These are phyloP conservation scores for Enteromius paludinosus DNA, from an alignment of 2,797 vertebrate genomes.

Conservation along the genomic window DNA sequence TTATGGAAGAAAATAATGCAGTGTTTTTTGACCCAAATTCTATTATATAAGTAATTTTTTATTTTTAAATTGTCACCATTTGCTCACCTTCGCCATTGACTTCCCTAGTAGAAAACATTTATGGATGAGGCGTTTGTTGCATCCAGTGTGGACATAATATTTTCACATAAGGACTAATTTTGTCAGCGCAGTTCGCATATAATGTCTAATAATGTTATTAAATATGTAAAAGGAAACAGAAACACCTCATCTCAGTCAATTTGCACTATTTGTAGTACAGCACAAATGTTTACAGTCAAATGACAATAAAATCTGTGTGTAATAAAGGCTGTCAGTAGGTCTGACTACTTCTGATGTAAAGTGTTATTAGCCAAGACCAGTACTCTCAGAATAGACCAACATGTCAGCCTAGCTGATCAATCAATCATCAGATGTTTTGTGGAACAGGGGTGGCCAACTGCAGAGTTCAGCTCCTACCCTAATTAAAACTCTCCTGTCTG, in stretches of 20 bases:
- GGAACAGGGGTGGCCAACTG: too few species aligned
- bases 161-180: background rate
- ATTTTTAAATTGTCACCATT: too few species aligned
- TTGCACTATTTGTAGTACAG: background rate
- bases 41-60: too few species aligned
- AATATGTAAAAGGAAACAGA: background rate
- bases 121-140: too few species aligned
- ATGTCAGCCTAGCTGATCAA: background rate
- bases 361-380: background rate
- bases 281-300: background rate
- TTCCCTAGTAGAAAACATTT: too few species aligned
- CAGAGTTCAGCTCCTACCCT: too few species aligned
- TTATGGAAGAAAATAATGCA: too few species aligned
- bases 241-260: background rate
- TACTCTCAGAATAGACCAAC: slow-evolving; percentile 1
- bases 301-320: background rate
- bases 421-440: background rate
- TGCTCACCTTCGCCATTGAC: too few species aligned
- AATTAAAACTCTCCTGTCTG: too few species aligned
- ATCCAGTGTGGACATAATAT: too few species aligned
- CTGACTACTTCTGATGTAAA: background rate
- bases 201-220: background rate
- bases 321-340: background rate
- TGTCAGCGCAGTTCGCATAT: background rate
- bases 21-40: too few species aligned